Base-by-base conservation (phyloP, 2,888 invertebrate species). In the Lapara coniferarum region DNA sequence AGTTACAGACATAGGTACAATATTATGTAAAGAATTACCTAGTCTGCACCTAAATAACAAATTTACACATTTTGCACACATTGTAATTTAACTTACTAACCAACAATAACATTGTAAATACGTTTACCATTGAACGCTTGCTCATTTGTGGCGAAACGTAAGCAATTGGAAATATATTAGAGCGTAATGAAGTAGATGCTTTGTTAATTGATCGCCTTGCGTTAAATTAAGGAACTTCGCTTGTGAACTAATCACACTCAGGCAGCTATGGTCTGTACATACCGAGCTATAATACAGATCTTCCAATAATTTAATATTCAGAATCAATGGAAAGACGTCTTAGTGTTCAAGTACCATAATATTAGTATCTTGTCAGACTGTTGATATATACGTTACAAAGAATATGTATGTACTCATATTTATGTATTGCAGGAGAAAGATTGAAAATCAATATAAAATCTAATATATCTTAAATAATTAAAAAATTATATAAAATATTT, bases 121-220 rank as follows among this genome's bases (percentile, higher is more conserved):
- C 4, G 7, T 44, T n/a, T 6, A 59, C 2, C 44, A 7, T 37
- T 59, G 1, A 44, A 58, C 55, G 12, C 44, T 14, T 46, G 59
- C 46, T 46, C 44, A 59, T 46, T 59, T 59, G 46, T 46, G 59
- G 12, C n/a, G 16, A 59, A 59, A 44, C 16, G 44, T 59, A 46
- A 59, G 16, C 46, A 46, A 59, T 59, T 59, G 46, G 12, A 46
- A 46, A 46, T 59, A 59, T 59, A 59, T 46, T 16, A 46, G 12
- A 10, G 16, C 10, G 46, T 46, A 37, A 44, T 59, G n/a, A 59
- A 12, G 44, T 12, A 59, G 44, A 44, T 12, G 5, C 59, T 46
- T 10, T 5, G 44, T 59, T 46, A 59, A 59, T 46, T 16, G 46
- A 4, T 44, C 16, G 44, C 30, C 53, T 13, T 19, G 46, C 16